phyloP scores from a whole-genome alignment of 2,888 invertebrate genomes.

The Cheilosia urbana region DNA sequence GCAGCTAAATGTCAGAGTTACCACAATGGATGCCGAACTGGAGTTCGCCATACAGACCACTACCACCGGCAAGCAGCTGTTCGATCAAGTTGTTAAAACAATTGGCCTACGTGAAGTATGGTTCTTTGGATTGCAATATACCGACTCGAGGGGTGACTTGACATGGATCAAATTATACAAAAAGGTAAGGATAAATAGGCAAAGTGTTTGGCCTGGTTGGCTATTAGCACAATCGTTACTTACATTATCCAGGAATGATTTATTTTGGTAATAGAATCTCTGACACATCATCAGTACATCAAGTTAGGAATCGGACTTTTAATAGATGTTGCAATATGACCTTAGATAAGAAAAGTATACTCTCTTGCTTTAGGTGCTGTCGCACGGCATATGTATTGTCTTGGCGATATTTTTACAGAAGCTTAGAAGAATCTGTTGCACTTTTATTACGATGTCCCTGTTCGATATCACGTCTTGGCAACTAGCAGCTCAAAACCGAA shows the following conservation, averaged over 20 bases:
- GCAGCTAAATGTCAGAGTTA: slow-evolving; percentile 99
- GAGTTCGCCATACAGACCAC: slow-evolving; percentile 99
- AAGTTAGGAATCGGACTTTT: too few relatives aligned
- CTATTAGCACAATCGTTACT: not conserved
- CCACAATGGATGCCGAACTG: slow-evolving; percentile 99
- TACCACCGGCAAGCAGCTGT: slow-evolving; percentile 99
- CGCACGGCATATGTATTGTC: too few relatives aligned
- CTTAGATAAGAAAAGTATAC: too few relatives aligned
- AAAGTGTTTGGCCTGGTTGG: not conserved
- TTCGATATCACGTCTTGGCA: too few relatives aligned
- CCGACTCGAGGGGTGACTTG: slow-evolving; percentile 98
- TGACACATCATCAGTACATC: too few relatives aligned
- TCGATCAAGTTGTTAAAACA: slow-evolving; percentile 99
- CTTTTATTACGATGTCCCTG: too few relatives aligned
- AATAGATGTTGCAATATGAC: too few relatives aligned
- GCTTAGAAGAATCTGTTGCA: too few relatives aligned
- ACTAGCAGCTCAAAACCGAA: too few relatives aligned
- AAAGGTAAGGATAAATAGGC: slow-evolving; percentile 89
- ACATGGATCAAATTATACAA: slow-evolving; percentile 99
- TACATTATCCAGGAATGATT: not conserved
- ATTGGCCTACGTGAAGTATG: slow-evolving; percentile 99
- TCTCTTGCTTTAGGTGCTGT: too few relatives aligned
- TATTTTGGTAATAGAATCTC: not conserved
- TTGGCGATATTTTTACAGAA: too few relatives aligned
- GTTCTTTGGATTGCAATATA: slow-evolving; percentile 99